Evolutionary conservation across 2,113 vertebrate genomes (phyloP), one percentile per base, ranked within the genome.

Genomic region (Semnornis frantzii): DNA sequence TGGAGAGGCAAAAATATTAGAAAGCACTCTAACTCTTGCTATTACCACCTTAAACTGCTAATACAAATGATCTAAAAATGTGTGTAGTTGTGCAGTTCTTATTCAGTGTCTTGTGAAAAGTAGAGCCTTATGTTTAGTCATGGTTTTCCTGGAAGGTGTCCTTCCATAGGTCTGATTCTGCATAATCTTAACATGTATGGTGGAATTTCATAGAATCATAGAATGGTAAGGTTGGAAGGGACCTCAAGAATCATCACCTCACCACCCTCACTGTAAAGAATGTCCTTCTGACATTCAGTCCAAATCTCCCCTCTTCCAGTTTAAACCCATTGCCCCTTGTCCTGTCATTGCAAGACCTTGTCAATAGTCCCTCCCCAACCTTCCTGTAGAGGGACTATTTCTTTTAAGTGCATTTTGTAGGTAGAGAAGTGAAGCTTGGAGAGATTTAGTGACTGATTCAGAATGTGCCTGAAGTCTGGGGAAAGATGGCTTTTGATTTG

Each of bases 161-260:
- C 3, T 68, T 52, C 42, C n/a, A 1, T 24, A 60, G 50, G 6
- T 77, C 28, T 33, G 10, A 24, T 82, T 30, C 52, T 59, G 13
- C 28, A 24, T 15, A 15, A 3, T 48, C 54, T 65, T 66, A n/a
- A 69, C 0, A 0, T 5, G 6, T 50, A 3, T 57, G 28, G 23
- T 81, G 31, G 52, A 80, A 46, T 66, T 39, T 37, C 10, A 37
- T 37, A 37, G 37, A 37, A 37, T 37, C 37, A 37, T 37, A 37
- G 37, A 37, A 37, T 37, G 37, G 37, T 37, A 37, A 37, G 46
- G 18, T 48, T 48, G 46, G 46, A 48, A 48, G 46, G 46, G 18
- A 48, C 46, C 46, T 48, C 46, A 18, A 48, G 46, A 20, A 37
- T 37, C 37, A 37, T 37, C 37, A 10, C 37, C 37, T 37, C 37